phyloP scores from a whole-genome alignment of 2,888 invertebrate species.

The Chrysolina oricalcia region DNA sequence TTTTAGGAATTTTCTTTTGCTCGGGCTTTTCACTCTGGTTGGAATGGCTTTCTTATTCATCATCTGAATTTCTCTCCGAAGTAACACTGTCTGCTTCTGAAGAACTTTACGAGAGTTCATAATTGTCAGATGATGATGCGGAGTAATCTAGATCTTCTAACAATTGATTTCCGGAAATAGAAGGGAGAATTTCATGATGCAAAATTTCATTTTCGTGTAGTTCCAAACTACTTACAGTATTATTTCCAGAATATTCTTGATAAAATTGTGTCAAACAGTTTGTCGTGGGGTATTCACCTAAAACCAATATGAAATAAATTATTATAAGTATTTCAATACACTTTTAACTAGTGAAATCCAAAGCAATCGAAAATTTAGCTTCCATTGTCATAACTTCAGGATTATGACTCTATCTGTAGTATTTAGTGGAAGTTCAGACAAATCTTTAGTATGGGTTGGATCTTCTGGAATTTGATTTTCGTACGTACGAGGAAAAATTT shows the following conservation, averaged over 20 bases:
- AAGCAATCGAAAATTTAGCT: constrained; percentile 14
- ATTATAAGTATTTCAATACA: constrained; percentile 16
- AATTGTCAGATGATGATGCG: constrained; percentile 29
- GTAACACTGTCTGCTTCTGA: no score
- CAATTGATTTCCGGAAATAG: constrained; percentile 17
- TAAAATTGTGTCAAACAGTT: constrained; percentile 5
- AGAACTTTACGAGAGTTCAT: constrained; percentile 13
- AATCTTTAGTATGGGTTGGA: constrained; percentile 20
- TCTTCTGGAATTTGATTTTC: no score
- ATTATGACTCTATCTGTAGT: constrained; percentile 1
- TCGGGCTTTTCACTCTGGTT: no score
- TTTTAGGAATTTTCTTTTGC: background rate
- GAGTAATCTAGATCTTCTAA: constrained; percentile 27
- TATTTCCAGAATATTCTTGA: constrained; percentile 19
- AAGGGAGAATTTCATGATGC: constrained; percentile 19
- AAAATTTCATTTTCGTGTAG: constrained; percentile 16
- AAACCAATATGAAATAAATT: constrained; percentile 18
- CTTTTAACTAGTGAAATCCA: no score
- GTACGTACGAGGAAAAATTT: constrained; percentile 12
- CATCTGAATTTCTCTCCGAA: no score
- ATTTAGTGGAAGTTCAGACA: background rate
- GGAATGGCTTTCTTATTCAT: no score
- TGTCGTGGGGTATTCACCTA: constrained; percentile 4
- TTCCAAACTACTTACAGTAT: constrained; percentile 7
- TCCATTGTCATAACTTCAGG: constrained; percentile 13